phyloP scores from a whole-genome alignment of 2,888 invertebrate genomes.

The Entomobrya multifasciata region DNA sequence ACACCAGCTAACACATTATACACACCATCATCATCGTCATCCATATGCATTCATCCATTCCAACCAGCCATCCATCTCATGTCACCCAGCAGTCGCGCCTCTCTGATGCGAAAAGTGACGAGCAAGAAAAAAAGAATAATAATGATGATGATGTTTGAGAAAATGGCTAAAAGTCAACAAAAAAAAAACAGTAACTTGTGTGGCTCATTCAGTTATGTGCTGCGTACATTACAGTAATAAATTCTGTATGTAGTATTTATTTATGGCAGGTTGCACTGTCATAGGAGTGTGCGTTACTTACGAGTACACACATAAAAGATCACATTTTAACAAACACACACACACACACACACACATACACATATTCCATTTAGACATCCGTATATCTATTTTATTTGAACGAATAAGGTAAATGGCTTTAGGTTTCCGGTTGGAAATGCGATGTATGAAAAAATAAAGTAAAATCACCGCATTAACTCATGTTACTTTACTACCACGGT shows the following conservation, averaged over 20 bases:
- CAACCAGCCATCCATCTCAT: conserved; percentile 73
- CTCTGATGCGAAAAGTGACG: conserved; percentile 57
- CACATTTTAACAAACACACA: no score
- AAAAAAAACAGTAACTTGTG: conserved; percentile 7
- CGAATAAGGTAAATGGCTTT: conserved; percentile 59
- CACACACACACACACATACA: no score
- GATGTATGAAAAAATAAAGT: conserved; percentile 14
- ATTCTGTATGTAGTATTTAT: conserved; percentile 2
- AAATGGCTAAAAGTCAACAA: conserved; percentile 51
- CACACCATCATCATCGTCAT: conserved; percentile 49
- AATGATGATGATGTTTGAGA: conserved; percentile 28
- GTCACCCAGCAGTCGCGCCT: conserved; percentile 67
- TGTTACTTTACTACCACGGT: no score
- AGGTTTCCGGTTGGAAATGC: conserved; percentile 62
- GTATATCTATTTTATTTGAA: conserved; percentile 42
- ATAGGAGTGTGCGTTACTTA: not conserved
- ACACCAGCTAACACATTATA: conserved; percentile 62
- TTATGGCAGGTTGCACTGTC: conserved; percentile 38
- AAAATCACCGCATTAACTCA: conserved; percentile 12
- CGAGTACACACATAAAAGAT: not conserved
- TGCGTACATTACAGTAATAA: conserved; percentile 1
- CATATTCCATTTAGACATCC: no score
- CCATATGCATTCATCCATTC: conserved; percentile 68
- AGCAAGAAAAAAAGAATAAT: conserved; percentile 33
- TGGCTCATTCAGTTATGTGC: not conserved